Base-by-base conservation (phyloP, 2,113 vertebrate genomes). In the Elephas maximus region DNA sequence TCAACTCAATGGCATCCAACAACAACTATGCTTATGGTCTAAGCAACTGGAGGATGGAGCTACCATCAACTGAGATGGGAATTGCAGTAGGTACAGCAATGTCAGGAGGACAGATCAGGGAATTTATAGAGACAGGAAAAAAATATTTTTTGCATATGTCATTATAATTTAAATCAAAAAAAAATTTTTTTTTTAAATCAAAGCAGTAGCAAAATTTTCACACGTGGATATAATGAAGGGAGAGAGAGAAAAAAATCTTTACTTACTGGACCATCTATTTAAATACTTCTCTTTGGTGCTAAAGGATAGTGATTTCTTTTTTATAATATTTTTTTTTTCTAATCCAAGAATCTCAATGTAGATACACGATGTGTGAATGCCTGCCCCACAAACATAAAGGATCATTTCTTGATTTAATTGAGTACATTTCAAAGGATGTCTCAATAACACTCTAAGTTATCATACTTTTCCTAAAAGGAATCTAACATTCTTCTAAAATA, bases 101-200 rank as follows among this genome's bases (percentile, higher is more conserved):
- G 37, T 0, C 65, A 77, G 18, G 26, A 89, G 12, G 30, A 7
- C 3, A 33, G 23, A 30, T 51, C 33, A 78, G 62, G 3, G 78
- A 83, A 77, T 6, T 5, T 15, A 33, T 76, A 53, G 60, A 83
- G 45, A 48, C 0, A 60, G 44, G 53, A 76, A 28, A 67, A 57
- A 57, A 44, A 71, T 33, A 48, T 17, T 23, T 65, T 77, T 60
- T 84, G 57, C 51, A 15, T 30, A 21, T 33, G 33, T 77, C 60
- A 65, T 91, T 87, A 73, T 60, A 9, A 60, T 92, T 92, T 95
- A 86, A 93, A 87, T 76, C 24, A 94, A 97, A 79, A 76, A 67
- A 57, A 57, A 44, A 71, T 33, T 44, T 17, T 23, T 65, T 77
- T 60, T 84, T 92, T 95, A 86, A 93, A 87, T 76, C 24, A 94